Percentiles rank a stretch among this genome's conserved stretches.
Evolutionary conservation across 2,888 invertebrate species (phyloP).

Genomic region (Morpho helenor): DNA sequence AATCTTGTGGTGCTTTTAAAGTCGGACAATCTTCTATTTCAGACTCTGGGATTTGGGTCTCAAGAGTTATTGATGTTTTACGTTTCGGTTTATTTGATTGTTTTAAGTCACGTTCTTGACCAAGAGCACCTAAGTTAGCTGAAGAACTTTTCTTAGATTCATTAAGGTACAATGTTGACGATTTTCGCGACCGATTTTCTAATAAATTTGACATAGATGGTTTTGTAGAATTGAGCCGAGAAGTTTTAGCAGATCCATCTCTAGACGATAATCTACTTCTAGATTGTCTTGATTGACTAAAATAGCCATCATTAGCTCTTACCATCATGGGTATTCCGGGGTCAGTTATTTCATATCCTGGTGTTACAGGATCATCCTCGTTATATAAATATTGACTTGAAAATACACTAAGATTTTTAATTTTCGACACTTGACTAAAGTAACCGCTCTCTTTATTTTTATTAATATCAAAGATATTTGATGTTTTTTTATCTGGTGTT

Average conservation of each 20-base stretch:
- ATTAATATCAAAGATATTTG: slow-evolving; percentile 33
- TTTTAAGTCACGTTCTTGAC: slow-evolving; percentile 49
- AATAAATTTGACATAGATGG: slow-evolving; percentile 68
- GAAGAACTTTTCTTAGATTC: slow-evolving; percentile 73
- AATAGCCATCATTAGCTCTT: slow-evolving; percentile 81
- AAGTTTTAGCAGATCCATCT: slow-evolving; percentile 64
- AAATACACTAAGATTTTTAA: slow-evolving; percentile 68
- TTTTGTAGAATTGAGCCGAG: slow-evolving; percentile 67
- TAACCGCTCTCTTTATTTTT: slow-evolving; percentile 58
- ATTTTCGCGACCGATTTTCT: slow-evolving; percentile 66
- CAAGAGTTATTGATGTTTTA: slow-evolving; percentile 57
- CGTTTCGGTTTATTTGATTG: slow-evolving; percentile 55
- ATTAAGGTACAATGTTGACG: slow-evolving; percentile 66
- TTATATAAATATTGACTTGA: slow-evolving; percentile 83
- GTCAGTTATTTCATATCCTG: slow-evolving; percentile 83
- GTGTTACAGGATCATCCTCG: slow-evolving; percentile 80
- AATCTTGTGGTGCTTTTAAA: slow-evolving; percentile 71
- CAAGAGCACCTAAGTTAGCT: slow-evolving; percentile 55
- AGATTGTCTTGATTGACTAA: slow-evolving; percentile 72
- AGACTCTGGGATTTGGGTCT: slow-evolving; percentile 66
- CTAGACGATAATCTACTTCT: slow-evolving; percentile 59
- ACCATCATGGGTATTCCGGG: slow-evolving; percentile 84
- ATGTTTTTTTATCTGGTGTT: slow-evolving; percentile 29
- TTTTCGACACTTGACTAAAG: slow-evolving; percentile 57
- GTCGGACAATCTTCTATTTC: slow-evolving; percentile 75